Base-by-base conservation (phyloP, 2,113 vertebrate species). In the Speoplatyrhinus poulsoni region DNA sequence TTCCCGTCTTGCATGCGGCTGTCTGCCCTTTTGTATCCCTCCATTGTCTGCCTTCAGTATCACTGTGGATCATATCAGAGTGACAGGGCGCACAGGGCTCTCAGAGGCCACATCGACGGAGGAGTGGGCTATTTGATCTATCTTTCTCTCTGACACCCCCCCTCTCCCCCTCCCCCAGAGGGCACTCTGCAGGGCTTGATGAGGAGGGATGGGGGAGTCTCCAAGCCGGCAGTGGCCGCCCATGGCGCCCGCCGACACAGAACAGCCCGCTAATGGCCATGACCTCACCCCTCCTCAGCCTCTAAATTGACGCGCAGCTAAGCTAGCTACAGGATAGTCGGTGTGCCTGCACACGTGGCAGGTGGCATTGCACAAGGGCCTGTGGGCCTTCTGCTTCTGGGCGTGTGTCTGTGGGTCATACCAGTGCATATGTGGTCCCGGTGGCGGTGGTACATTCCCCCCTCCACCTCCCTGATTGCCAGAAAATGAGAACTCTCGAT, bases 181-280 rank as follows among this genome's bases (percentile, higher is more conserved):
- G 63, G 65, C 13, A 26, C 72, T 88, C 79, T 73, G 64, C 77
- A 48, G 79, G 76, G 84, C 74, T 60, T 79, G 85, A 82, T 81
- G 66, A 77, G 78, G 70, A 74, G 67, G 75, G 62, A 63, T 60
- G 63, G 79, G 76, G 26, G 83, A 80, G 80, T 82, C 67, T 72
- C 74, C 47, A 50, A 70, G 67, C 84, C 49, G 72, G 70, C 60
- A 66, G 60, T 68, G 76, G 61, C n/a, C 54, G 75, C 76, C 70
- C 74, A 76, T 26, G 26, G 26, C 26, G 26, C 26, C 26, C 26
- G 26, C 26, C 26, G 26, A 26, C 26, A 26, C 26, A 26, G 26
- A 26, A 26, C 26, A 26, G 26, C 26, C 77, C 82, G 68, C 83
- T 89, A 81, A 89, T 85, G 78, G 84, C 76, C 75, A 56, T 60